Evolutionary conservation across 2,113 vertebrate genomes (phyloP).

Genomic region (Thamnaconus septentrionalis): DNA sequence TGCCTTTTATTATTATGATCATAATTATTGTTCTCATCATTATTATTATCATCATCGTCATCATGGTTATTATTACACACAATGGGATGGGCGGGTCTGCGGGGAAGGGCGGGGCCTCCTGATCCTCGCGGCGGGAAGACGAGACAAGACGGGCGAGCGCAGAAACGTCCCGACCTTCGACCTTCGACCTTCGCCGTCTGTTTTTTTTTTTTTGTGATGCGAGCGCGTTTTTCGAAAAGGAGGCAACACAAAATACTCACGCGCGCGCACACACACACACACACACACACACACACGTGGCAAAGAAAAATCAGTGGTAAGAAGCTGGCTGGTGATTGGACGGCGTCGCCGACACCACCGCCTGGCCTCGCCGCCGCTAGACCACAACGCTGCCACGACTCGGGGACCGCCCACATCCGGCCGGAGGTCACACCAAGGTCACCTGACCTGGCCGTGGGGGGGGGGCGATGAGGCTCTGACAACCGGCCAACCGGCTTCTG

Average conservation of each 20-base stretch:
- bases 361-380: conserved; percentile 1
- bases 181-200: not conserved
- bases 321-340: conserved; percentile 59
- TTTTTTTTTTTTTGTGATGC: no score
- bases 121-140: no score
- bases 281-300: conserved; percentile 32
- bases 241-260: no score
- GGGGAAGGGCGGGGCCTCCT: conserved; percentile 8
- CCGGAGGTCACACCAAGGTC: no score
- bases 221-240: no score
- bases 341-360: conserved; percentile 15
- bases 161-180: conserved; percentile 6
- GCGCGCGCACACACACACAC: no score
- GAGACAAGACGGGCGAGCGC: not conserved
- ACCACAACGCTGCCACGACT: not conserved
- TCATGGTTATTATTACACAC: conserved; percentile 49
- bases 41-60: conserved; percentile 48
- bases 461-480: no score
- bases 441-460: no score
- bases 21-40: no score
- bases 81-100: conserved; percentile 29
- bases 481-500: no score
- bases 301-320: conserved; percentile 30
- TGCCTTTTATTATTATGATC: conserved; percentile 70
- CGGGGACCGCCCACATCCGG: no score